Evolutionary conservation across 2,797 vertebrate species (phyloP), one percentile per base, ranked within the genome.

Genomic region (Buceros bicornis): DNA sequence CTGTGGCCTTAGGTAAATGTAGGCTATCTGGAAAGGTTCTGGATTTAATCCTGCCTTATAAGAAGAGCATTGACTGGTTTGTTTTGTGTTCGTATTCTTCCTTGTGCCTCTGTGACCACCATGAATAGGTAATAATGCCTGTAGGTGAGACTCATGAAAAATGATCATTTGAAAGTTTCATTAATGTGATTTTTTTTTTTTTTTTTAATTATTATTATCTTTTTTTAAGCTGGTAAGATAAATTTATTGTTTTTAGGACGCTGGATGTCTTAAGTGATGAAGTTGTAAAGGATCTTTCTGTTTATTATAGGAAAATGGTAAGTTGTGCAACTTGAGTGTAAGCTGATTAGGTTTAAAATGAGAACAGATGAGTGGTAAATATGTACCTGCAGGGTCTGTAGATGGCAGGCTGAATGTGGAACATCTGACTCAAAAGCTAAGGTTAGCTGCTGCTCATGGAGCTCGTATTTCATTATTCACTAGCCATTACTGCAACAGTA

Each of bases 211-310:
- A 13, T 16, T 6, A 40, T 28, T 45, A 29, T 26, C 28, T 17
- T 58, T 60, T 43, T 48, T 53, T 54, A 67, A 47, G 24, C 7
- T 73, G 28, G 37, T 61, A 86, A 61, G 42, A 58, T 71, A 15
- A 43, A 47, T 85, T 50, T 40, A 4, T 29, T 56, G 22, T 58
- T 89, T 94, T 97, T 97, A 99, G 99, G 98, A 98, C 98, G 85
- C 97, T 99, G 97, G 99, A 99, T 97, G 97, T 99, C 97, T 98
- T 99, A 95, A 99, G 99, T 97, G 99, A 99, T 96, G 99, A 99
- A 80, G 99, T 99, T 90, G 98, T 99, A 43, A 96, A 99, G 93
- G 99, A 99, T 80, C 98, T 99, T 92, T 99, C 99, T 86, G 87
- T 97, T 91, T 98, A 99, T 91, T 99, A 99, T 97, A 98, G 98